These are phyloP conservation scores for Poeciliopsis turneri DNA, from an alignment of 2,797 vertebrate species.

Conservation along the genomic window DNA sequence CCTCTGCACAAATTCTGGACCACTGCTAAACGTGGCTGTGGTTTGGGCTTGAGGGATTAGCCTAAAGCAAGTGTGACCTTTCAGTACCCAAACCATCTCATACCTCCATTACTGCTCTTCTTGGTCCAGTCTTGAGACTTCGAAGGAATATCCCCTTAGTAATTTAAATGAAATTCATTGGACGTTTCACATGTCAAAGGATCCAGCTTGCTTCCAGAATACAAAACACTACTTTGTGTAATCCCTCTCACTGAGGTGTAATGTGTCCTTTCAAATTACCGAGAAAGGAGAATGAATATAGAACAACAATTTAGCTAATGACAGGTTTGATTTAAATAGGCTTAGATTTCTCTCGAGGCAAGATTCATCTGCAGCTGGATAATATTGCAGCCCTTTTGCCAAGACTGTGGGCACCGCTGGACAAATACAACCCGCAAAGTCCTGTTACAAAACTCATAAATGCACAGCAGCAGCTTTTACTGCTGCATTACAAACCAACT, in stretches of 20 bases:
- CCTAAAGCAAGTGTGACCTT: slow-evolving; percentile 60
- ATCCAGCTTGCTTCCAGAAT: slow-evolving; percentile 33
- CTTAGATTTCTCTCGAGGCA: slow-evolving; percentile 54
- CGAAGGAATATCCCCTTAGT: slow-evolving; percentile 16
- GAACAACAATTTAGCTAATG: slow-evolving; percentile 50
- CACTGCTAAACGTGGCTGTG: slow-evolving; percentile 40
- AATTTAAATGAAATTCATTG: slow-evolving; percentile 37
- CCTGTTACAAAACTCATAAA: slow-evolving; percentile 67
- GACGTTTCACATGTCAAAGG: slow-evolving; percentile 27
- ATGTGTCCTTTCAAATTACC: slow-evolving; percentile 45
- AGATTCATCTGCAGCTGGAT: slow-evolving; percentile 58
- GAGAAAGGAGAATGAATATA: slow-evolving; percentile 28
- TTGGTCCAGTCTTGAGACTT: slow-evolving; percentile 20
- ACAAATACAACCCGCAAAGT: slow-evolving; percentile 49
- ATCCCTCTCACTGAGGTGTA: slow-evolving; percentile 47
- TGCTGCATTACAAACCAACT: slow-evolving; percentile 47
- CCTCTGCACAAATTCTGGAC: slow-evolving; percentile 67
- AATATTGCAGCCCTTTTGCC: slow-evolving; percentile 41
- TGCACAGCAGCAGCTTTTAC: slow-evolving; percentile 52
- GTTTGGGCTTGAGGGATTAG: slow-evolving; percentile 59
- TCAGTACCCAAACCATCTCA: slow-evolving; percentile 54
- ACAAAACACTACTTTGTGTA: slow-evolving; percentile 44
- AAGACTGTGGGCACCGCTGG: slow-evolving; percentile 52
- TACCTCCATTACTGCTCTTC: slow-evolving; percentile 21
- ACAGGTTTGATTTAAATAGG: slow-evolving; percentile 53